Conservation (phyloP, 2,888 invertebrate genomes). For the Platycheirus rosarum region DNA sequence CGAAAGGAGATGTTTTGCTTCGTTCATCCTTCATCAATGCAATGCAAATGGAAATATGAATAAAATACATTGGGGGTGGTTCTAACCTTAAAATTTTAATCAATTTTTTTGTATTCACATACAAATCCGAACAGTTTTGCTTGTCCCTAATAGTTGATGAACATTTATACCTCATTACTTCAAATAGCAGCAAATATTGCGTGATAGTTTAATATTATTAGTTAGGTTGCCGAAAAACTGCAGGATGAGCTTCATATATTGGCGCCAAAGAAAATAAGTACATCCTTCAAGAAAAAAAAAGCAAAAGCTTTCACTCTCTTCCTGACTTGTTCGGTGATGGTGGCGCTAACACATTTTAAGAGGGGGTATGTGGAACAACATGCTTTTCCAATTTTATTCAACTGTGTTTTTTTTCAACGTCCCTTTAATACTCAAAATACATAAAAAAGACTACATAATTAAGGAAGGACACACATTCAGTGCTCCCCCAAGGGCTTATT, state of each 20-base stretch:
- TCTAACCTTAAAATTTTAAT: slow-evolving; percentile 38
- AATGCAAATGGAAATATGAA: neutral
- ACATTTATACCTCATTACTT: too few relatives aligned
- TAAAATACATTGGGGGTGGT: neutral
- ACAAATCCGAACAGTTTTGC: too few relatives aligned
- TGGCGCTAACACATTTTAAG: slow-evolving; percentile 2
- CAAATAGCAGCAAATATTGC: slow-evolving; percentile 36
- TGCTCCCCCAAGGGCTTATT: too few relatives aligned
- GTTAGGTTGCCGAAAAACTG: slow-evolving; percentile 39
- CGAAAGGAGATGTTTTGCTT: neutral
- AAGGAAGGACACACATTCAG: too few relatives aligned
- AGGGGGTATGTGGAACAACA: too few relatives aligned
- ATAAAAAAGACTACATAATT: too few relatives aligned
- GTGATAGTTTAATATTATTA: slow-evolving; percentile 41
- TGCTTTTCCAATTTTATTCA: too few relatives aligned
- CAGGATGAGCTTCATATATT: slow-evolving; percentile 40
- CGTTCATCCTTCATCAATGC: slow-evolving; percentile 30
- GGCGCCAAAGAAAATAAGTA: slow-evolving; percentile 56
- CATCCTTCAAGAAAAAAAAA: slow-evolving; percentile 22
- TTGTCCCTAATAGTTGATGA: too few relatives aligned
- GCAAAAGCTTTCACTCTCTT: slow-evolving; percentile 41
- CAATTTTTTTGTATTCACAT: neutral
- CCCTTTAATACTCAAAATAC: too few relatives aligned
- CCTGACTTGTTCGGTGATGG: slow-evolving; percentile 9
- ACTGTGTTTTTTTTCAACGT: too few relatives aligned